These are phyloP conservation scores for Lingula anatina DNA, from an alignment of 2,888 invertebrate species.

Conservation along the genomic window DNA sequence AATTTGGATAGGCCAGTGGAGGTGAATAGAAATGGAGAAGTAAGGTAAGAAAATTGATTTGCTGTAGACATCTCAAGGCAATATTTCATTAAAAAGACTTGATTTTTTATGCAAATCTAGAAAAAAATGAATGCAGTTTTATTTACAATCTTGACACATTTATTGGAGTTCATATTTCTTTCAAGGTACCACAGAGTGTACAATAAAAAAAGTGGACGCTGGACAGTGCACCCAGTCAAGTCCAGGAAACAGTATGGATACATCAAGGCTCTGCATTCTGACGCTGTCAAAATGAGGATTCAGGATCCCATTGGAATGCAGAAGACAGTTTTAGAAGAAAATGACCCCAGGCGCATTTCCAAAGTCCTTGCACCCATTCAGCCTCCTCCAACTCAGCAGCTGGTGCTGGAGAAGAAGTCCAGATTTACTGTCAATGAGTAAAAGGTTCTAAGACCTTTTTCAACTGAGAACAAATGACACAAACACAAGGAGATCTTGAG, in stretches of 20 bases:
- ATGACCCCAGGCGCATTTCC: slow-evolving; percentile 10
- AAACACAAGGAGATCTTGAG: too few species aligned
- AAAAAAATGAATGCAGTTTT: too few species aligned
- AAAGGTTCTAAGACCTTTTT: too few species aligned
- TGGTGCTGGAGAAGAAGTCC: slow-evolving; percentile 4
- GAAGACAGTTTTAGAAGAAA: neutral
- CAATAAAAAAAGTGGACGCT: slow-evolving; percentile 10
- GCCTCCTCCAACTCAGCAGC: slow-evolving; percentile 7
- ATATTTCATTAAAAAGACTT: too few species aligned
- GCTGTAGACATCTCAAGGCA: too few species aligned
- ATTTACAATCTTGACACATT: neutral
- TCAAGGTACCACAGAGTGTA: neutral
- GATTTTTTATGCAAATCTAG: too few species aligned
- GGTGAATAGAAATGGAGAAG: slow-evolving; percentile 6
- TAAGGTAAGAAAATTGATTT: slow-evolving; percentile 1
- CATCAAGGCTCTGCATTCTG: slow-evolving; percentile 1
- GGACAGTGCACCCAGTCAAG: slow-evolving; percentile 7
- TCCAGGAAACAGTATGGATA: slow-evolving; percentile 6
- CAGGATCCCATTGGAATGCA: slow-evolving; percentile 3
- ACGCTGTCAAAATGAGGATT: neutral
- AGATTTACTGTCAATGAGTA: slow-evolving; percentile 2
- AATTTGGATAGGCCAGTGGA: slow-evolving; percentile 2
- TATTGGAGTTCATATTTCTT: neutral
- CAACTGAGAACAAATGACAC: too few species aligned
- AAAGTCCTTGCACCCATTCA: slow-evolving; percentile 4